Evolutionary conservation across 2,797 vertebrate genomes (phyloP).

Genomic region (Poecilia picta): DNA sequence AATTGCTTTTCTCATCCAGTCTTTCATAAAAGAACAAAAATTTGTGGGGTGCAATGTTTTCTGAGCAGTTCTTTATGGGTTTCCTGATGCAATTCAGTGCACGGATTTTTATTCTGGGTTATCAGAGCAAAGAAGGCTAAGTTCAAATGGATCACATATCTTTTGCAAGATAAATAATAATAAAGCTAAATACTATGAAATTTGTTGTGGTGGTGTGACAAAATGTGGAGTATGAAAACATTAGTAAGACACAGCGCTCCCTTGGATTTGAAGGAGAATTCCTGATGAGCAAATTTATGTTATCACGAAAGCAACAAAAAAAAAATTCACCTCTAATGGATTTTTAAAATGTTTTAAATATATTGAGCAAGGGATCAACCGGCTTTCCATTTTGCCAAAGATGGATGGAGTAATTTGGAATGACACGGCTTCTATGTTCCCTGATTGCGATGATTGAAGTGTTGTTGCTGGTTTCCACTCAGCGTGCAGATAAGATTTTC

Average conservation of each 20-base stretch:
- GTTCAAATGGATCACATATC: background rate
- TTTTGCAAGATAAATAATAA: background rate
- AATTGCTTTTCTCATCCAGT: background rate
- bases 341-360: conserved; percentile 11
- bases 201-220: background rate
- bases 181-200: background rate
- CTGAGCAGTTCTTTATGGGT: background rate
- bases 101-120: background rate
- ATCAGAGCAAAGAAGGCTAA: background rate
- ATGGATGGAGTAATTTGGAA: conserved; percentile 27
- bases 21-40: background rate
- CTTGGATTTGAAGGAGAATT: conserved; percentile 14
- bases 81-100: background rate
- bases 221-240: background rate
- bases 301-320: conserved; percentile 19
- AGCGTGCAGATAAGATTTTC: conserved; percentile 56
- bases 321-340: conserved; percentile 10
- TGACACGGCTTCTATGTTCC: conserved; percentile 40
- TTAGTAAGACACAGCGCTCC: background rate
- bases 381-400: conserved; percentile 24
- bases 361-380: conserved; percentile 24
- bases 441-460: conserved; percentile 42
- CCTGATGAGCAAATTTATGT: background rate
- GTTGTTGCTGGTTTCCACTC: conserved; percentile 41
- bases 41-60: background rate